phyloP scores from a whole-genome alignment of 2,888 invertebrate genomes.

The Macaria notata region DNA sequence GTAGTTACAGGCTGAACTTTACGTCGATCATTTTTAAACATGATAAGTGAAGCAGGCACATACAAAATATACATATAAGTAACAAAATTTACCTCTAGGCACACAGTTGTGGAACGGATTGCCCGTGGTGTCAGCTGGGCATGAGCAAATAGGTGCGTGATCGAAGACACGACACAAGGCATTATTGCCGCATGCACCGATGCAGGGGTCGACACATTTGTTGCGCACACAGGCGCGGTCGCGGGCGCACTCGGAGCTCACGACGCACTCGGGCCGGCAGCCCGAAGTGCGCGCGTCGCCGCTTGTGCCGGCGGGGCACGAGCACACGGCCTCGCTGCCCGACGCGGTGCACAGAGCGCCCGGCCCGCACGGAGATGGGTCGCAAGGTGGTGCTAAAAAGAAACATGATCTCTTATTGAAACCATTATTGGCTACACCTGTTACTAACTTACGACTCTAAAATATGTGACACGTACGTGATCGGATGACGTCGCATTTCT shows the following conservation, averaged over 20 bases:
- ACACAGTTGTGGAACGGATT: slow-evolving; percentile 91
- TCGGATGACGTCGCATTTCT: slow-evolving; percentile 78
- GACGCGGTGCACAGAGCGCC: slow-evolving; percentile 86
- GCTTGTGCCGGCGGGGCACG: slow-evolving; percentile 88
- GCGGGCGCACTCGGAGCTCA: slow-evolving; percentile 90
- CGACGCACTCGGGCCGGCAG: slow-evolving; percentile 92
- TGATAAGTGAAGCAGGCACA: no score
- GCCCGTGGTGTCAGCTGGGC: slow-evolving; percentile 87
- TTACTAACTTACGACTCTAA: neutral
- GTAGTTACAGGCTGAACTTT: no score
- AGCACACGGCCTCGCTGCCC: slow-evolving; percentile 85
- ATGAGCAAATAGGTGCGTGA: slow-evolving; percentile 87
- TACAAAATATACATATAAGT: no score
- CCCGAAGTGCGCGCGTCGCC: slow-evolving; percentile 89
- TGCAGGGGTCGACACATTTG: slow-evolving; percentile 91
- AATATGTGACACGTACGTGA: slow-evolving; percentile 50
- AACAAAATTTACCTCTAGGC: slow-evolving; percentile 45
- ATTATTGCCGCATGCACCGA: slow-evolving; percentile 90
- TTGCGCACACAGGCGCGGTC: slow-evolving; percentile 89
- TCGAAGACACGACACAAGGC: slow-evolving; percentile 86
- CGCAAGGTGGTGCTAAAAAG: slow-evolving; percentile 82
- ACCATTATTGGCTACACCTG: neutral
- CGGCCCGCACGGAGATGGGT: slow-evolving; percentile 89
- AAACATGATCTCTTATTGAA: neutral
- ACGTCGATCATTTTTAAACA: no score